Evolutionary conservation across 2,888 invertebrate species (phyloP).

Genomic region (Globia sparganii): DNA sequence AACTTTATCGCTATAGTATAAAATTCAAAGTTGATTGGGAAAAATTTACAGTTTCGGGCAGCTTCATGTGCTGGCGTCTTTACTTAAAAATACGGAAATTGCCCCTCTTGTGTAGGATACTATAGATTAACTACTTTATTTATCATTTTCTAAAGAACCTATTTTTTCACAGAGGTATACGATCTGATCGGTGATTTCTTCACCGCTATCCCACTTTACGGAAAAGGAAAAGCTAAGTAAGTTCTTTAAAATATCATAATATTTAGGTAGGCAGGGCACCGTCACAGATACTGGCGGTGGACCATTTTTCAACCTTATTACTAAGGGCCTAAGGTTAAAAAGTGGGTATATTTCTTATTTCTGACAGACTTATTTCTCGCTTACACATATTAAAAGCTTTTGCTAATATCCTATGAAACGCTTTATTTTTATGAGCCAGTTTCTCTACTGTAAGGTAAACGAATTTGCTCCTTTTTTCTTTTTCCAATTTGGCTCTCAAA

Average conservation of each 20-base stretch:
- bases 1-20: too few species aligned
- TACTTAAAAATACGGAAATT: background rate
- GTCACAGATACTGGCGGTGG: background rate
- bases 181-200: conserved; percentile 80
- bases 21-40: too few species aligned
- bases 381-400: background rate
- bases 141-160: conserved; percentile 2
- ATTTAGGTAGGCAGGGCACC: background rate
- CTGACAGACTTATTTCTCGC: background rate
- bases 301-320: background rate
- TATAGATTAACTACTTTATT: background rate
- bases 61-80: too few species aligned
- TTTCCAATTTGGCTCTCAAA: background rate
- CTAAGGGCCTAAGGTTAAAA: background rate
- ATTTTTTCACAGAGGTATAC: conserved; percentile 77
- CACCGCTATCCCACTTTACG: conserved; percentile 82
- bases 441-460: background rate
- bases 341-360: background rate
- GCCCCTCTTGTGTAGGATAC: too few species aligned
- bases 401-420: background rate
- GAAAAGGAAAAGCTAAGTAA: conserved; percentile 82
- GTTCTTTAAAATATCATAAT: conserved; percentile 48
- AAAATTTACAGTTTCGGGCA: too few species aligned
- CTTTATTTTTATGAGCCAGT: background rate
- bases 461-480: background rate